These are phyloP conservation scores for Cylloceria caligata DNA, from an alignment of 2,888 invertebrate genomes.

Conservation along the genomic window DNA sequence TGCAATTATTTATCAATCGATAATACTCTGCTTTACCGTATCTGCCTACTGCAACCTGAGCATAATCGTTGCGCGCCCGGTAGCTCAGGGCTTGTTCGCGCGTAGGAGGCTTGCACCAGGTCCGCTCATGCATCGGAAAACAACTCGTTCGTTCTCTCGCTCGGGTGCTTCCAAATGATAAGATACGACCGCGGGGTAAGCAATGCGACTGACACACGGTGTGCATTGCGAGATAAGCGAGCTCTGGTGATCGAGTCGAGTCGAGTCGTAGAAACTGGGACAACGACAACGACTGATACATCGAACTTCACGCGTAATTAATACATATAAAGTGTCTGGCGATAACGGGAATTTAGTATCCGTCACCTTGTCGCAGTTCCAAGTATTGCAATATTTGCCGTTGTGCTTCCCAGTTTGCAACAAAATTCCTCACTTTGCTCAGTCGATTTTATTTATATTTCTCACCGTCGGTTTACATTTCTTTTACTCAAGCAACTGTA, in stretches of 20 bases:
- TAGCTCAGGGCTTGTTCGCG: conserved; percentile 66
- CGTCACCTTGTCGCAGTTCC: conserved; percentile 6
- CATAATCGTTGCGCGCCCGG: conserved; percentile 22
- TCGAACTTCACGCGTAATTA: conserved; percentile 48
- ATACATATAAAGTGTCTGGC: conserved; percentile 23
- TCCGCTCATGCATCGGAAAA: conserved; percentile 71
- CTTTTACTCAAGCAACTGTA: background rate
- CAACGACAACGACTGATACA: conserved; percentile 20
- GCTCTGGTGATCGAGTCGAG: conserved; percentile 56
- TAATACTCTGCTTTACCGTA: background rate
- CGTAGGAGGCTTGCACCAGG: conserved; percentile 70
- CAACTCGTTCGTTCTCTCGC: conserved; percentile 54
- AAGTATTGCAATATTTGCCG: conserved; percentile 6
- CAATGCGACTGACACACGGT: conserved; percentile 56
- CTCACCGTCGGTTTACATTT: background rate
- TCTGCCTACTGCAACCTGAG: background rate
- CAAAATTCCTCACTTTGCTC: background rate
- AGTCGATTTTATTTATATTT: background rate
- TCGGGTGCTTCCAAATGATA: conserved; percentile 68
- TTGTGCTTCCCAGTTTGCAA: background rate
- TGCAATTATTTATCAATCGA: conserved; percentile 24
- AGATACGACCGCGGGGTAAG: conserved; percentile 66
- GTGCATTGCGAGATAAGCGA: conserved; percentile 54
- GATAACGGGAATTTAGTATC: conserved; percentile 47
- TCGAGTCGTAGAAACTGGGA: conserved; percentile 60